These are phyloP conservation scores for Schizaphis graminum DNA, from an alignment of 2,888 invertebrate genomes.

Conservation along the genomic window DNA sequence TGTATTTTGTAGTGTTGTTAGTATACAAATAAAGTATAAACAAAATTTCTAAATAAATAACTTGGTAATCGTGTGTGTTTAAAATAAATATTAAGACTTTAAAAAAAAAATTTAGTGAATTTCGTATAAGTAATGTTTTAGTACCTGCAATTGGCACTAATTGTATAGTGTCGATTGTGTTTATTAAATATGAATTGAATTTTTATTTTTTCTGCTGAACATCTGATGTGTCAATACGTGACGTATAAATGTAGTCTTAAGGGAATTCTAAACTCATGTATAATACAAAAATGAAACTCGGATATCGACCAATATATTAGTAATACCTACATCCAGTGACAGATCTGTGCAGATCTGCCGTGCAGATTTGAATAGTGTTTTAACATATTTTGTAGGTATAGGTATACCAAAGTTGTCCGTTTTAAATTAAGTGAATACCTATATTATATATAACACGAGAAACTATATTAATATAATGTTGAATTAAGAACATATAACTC, in stretches of 20 bases:
- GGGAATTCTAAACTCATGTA: background rate
- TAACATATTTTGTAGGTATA: background rate
- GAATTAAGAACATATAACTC: background rate
- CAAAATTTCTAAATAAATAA: background rate
- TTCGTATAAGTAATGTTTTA: background rate
- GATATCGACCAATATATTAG: background rate
- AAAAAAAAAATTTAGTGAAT: no score
- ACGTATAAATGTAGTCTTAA: background rate
- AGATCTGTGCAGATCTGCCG: background rate
- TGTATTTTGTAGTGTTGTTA: background rate
- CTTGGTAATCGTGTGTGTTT: background rate
- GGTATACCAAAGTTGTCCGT: background rate
- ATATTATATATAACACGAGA: background rate
- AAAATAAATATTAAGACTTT: background rate
- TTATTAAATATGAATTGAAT: background rate
- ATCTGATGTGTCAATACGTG: background rate
- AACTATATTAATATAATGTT: background rate
- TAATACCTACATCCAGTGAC: background rate
- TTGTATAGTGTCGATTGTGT: background rate
- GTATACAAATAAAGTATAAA: background rate
- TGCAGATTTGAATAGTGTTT: background rate
- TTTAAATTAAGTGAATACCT: background rate
- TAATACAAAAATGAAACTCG: background rate
- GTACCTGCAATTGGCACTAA: background rate
- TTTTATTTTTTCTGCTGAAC: background rate